A percentile compares a stretch with the other conserved stretches of the same genome.
phyloP scores from a whole-genome alignment of 2,113 vertebrate genomes.

The Xiphorhynchus elegans region DNA sequence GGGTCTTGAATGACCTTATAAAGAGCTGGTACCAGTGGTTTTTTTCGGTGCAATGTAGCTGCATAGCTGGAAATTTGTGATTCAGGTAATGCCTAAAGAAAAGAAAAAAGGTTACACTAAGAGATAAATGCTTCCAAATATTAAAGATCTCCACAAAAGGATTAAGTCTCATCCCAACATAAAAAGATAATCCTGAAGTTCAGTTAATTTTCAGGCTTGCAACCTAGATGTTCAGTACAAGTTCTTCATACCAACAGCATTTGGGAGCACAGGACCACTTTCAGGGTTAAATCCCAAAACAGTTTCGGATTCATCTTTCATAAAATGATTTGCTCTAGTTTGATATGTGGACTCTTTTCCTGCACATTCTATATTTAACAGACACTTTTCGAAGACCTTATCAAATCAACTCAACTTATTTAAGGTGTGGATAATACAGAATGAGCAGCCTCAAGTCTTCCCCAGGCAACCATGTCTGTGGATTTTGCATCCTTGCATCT shows the following conservation, averaged over 20 bases:
- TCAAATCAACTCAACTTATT: not conserved
- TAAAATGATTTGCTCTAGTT: not conserved
- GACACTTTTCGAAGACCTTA: not conserved
- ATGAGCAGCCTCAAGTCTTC: accelerated
- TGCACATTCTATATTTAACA: not conserved
- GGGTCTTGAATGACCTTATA: conserved; percentile 96
- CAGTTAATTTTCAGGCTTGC: not conserved
- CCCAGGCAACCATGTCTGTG: accelerated
- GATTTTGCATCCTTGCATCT: not conserved
- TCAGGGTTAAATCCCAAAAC: not conserved
- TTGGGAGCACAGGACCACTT: not conserved
- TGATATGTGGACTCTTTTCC: not conserved
- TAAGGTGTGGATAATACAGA: not conserved
- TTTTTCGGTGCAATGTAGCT: conserved; percentile 92
- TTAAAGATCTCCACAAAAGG: not conserved
- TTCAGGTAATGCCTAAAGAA: conserved; percentile 89
- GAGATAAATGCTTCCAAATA: not conserved
- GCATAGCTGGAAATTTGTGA: conserved; percentile 91
- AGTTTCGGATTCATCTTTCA: not conserved
- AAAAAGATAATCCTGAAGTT: not conserved
- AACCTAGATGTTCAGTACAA: not conserved
- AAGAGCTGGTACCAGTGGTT: conserved; percentile 89
- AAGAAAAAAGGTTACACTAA: not conserved
- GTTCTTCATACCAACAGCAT: not conserved
- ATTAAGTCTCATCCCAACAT: not conserved